Evolutionary conservation across 2,888 invertebrate species (phyloP).

Genomic region (Neoaliturus tenellus): DNA sequence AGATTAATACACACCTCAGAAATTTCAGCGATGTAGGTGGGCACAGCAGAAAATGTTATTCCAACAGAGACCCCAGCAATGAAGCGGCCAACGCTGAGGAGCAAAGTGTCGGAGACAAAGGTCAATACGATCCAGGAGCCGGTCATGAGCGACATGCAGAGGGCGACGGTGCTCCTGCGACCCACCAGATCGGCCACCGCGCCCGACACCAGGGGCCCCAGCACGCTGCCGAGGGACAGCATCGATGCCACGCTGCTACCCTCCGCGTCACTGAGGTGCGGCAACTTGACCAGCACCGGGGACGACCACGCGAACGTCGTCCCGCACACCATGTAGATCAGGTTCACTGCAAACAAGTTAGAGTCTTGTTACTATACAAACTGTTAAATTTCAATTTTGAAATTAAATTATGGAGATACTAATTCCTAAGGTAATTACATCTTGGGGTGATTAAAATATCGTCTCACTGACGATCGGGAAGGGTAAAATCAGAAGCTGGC

Average conservation of each 20-base stretch:
- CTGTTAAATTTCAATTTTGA: no score
- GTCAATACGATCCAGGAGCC: background rate
- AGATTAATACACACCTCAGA: no score
- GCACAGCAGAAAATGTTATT: constrained; percentile 28
- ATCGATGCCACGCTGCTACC: constrained; percentile 4
- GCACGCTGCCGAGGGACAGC: background rate
- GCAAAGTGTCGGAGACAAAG: background rate
- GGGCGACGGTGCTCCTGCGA: background rate
- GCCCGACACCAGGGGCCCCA: background rate
- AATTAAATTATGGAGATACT: no score
- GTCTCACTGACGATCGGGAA: no score
- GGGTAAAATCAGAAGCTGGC: no score
- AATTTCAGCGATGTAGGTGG: constrained; percentile 46
- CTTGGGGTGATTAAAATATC: no score
- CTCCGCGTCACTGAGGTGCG: background rate
- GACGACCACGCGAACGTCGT: constrained; percentile 26
- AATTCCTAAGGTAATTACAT: no score
- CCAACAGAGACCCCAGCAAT: constrained; percentile 24
- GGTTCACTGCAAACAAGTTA: constrained; percentile 7
- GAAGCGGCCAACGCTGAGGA: constrained; percentile 44
- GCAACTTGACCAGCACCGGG: constrained; percentile 18
- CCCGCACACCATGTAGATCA: constrained; percentile 12
- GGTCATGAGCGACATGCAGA: constrained; percentile 26
- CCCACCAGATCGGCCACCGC: background rate
- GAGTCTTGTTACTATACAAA: no score